Evolutionary conservation across 2,797 vertebrate genomes (phyloP).

Genomic region (Argya squamiceps): DNA sequence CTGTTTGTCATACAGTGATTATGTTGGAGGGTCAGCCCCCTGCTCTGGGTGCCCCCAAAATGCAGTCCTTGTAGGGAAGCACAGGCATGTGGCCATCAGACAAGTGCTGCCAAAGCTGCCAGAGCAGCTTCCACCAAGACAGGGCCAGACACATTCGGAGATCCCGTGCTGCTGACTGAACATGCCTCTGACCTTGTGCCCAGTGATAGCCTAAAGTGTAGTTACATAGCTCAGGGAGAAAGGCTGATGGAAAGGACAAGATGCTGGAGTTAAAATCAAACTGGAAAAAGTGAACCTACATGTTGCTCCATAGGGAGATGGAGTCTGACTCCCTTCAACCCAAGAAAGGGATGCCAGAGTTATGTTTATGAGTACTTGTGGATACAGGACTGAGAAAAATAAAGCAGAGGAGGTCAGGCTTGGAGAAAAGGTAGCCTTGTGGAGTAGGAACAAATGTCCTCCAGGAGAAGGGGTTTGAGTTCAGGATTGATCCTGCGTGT

Average conservation of each 20-base stretch:
- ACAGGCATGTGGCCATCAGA: not conserved
- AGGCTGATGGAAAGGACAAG: not conserved
- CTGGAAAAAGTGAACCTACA: not conserved
- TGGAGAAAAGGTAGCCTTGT: not conserved
- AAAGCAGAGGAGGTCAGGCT: not conserved
- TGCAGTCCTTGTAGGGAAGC: rapidly evolving
- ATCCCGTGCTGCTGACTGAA: rapidly evolving
- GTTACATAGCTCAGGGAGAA: not conserved
- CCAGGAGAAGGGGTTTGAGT: not conserved
- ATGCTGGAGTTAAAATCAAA: not conserved
- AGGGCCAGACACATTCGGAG: rapidly evolving
- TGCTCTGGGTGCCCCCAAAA: rapidly evolving
- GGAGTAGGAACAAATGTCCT: not conserved
- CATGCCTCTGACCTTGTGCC: not conserved
- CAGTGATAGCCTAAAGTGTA: rapidly evolving
- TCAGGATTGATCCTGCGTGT: not conserved
- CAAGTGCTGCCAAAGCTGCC: rapidly evolving
- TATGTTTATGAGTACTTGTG: not conserved
- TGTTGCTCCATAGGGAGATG: not conserved
- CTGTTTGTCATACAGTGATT: not conserved
- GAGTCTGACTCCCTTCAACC: not conserved
- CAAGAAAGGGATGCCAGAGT: not conserved
- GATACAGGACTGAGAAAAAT: not conserved
- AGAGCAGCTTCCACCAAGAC: not conserved
- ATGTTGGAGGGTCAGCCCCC: rapidly evolving